A percentile compares a stretch with the other conserved stretches of the same genome.
Evolutionary conservation across 2,113 vertebrate species (phyloP).

Genomic region (Ia io): DNA sequence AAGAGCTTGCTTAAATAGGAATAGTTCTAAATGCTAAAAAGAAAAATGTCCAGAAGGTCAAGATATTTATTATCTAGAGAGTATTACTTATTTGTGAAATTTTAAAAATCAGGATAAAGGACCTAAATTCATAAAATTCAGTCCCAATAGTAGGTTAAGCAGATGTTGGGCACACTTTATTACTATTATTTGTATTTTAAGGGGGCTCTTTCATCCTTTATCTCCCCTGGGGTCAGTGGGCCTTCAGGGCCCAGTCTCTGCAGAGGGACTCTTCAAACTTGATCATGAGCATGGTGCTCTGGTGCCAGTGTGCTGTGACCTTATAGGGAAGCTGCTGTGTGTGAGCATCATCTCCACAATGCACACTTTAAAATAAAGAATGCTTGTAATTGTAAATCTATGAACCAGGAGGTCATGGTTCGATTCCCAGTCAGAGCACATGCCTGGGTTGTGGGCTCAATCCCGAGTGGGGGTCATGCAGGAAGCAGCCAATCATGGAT

Average conservation of each 20-base stretch:
- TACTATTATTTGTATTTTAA: background rate
- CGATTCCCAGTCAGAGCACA: too few relatives aligned
- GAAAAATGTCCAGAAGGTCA: background rate
- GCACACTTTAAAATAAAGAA: slow-evolving; percentile 54
- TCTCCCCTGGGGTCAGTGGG: slow-evolving; percentile 81
- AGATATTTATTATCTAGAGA: background rate
- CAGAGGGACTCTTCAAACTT: slow-evolving; percentile 92
- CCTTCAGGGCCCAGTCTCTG: slow-evolving; percentile 91
- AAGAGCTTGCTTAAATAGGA: background rate
- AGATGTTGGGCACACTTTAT: background rate
- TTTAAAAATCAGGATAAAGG: background rate
- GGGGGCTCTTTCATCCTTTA: background rate
- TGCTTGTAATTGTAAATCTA: background rate
- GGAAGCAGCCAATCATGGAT: too few relatives aligned
- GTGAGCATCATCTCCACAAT: slow-evolving; percentile 91
- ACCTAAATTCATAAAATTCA: background rate
- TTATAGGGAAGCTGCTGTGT: slow-evolving; percentile 93
- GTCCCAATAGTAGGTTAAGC: background rate
- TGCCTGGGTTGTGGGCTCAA: too few relatives aligned
- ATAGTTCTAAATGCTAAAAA: background rate
- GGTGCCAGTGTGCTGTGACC: slow-evolving; percentile 95
- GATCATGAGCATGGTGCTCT: slow-evolving; percentile 96
- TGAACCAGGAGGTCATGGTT: too few relatives aligned
- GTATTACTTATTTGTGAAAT: background rate
- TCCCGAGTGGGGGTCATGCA: too few relatives aligned